Conservation (phyloP, 2,888 invertebrate genomes). For the Apodemia duryi region DNA sequence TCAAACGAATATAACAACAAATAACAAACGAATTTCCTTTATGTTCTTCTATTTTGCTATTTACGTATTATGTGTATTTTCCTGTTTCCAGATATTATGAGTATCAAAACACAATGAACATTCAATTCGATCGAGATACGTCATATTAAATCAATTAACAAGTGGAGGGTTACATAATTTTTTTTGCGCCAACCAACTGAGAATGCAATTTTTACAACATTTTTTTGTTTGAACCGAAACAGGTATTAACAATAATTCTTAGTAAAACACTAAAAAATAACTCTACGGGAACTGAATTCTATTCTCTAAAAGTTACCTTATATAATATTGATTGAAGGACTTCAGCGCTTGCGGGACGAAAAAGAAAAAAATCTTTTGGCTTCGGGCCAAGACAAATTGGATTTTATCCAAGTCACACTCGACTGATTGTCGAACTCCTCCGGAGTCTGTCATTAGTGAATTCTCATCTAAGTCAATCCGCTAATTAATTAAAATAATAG, state of each 20-base stretch:
- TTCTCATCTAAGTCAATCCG: constrained; percentile 5
- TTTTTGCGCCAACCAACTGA: no score
- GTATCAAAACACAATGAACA: no score
- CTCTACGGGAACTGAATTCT: not conserved
- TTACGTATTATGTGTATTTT: no score
- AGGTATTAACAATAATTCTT: not conserved
- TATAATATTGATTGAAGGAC: constrained; percentile 4
- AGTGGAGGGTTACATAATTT: no score
- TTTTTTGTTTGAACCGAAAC: not conserved
- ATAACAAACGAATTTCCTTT: no score
- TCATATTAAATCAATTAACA: no score
- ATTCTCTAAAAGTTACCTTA: not conserved
- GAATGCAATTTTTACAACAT: not conserved
- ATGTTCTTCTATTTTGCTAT: no score
- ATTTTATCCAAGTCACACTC: constrained; percentile 15
- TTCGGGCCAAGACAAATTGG: constrained; percentile 17
- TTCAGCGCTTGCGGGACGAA: constrained; percentile 1
- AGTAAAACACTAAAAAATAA: not conserved
- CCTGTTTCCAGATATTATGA: no score
- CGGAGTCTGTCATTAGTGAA: constrained; percentile 18
- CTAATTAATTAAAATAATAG: not conserved
- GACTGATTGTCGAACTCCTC: constrained; percentile 15
- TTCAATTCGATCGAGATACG: no score
- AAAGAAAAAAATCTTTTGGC: constrained; percentile 17
- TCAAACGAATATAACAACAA: no score